Evolutionary conservation across 1,140 invertebrate genomes (phyloP).

Genomic region (Aculops lycopersici): DNA sequence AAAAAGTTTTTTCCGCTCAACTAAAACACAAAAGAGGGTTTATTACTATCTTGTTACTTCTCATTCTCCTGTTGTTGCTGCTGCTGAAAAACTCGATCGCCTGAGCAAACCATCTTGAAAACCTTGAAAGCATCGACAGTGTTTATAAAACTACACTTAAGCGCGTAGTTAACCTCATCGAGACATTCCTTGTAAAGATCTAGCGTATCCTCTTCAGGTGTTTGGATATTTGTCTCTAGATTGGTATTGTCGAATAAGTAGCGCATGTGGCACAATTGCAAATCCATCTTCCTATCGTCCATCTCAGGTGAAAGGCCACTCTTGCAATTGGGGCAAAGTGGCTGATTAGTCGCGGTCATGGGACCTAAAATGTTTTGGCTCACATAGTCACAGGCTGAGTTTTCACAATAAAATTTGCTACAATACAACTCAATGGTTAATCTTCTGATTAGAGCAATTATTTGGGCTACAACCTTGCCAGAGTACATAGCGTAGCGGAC

Average conservation of each 20-base stretch:
- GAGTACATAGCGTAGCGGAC: neutral
- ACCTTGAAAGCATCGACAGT: too few relatives aligned
- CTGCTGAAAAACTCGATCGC: too few relatives aligned
- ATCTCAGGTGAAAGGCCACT: constrained; percentile 34
- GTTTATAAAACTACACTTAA: too few relatives aligned
- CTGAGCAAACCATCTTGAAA: too few relatives aligned
- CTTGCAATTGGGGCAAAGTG: constrained; percentile 36
- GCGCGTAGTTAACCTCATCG: too few relatives aligned
- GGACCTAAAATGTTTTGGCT: constrained; percentile 27
- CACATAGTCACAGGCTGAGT: constrained; percentile 39
- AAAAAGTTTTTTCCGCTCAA: too few relatives aligned
- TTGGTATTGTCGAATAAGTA: constrained; percentile 1
- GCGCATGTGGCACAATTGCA: constrained; percentile 4
- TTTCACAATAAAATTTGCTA: constrained; percentile 52
- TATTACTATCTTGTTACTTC: too few relatives aligned
- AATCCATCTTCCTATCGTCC: constrained; percentile 9
- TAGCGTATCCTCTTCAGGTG: too few relatives aligned
- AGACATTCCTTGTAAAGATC: too few relatives aligned
- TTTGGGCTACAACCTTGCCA: constrained; percentile 7
- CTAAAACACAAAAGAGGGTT: too few relatives aligned
- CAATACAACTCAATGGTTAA: constrained; percentile 11
- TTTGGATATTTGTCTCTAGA: too few relatives aligned
- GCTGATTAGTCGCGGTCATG: constrained; percentile 27
- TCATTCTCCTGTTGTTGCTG: too few relatives aligned
- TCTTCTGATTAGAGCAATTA: neutral